Evolutionary conservation across 2,113 vertebrate genomes (phyloP).

Genomic region (Istiophorus platypterus): DNA sequence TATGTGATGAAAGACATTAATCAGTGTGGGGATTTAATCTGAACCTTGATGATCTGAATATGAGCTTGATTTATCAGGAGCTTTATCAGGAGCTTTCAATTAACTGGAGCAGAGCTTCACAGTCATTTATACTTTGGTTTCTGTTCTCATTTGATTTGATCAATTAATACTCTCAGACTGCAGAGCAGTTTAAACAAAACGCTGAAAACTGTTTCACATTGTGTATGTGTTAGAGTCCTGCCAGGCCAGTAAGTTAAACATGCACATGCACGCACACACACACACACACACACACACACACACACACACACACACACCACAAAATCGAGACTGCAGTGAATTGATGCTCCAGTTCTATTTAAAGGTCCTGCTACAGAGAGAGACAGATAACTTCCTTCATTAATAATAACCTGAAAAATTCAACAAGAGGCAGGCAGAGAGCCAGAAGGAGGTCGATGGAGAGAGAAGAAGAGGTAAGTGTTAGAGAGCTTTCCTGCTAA

Average conservation of each 20-base stretch:
- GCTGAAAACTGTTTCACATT: constrained; percentile 6
- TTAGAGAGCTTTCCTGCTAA: neutral
- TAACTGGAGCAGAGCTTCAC: constrained; percentile 21
- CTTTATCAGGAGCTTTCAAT: neutral
- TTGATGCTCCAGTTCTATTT: constrained; percentile 64
- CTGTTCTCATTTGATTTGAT: neutral
- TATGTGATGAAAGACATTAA: constrained; percentile 13
- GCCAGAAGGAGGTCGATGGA: constrained; percentile 12
- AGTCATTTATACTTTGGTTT: neutral
- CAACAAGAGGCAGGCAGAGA: constrained; percentile 48
- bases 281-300: constrained; percentile 1
- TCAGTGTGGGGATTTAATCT: constrained; percentile 8
- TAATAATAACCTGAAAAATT: constrained; percentile 70
- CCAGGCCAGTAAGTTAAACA: constrained; percentile 28
- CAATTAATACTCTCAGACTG: neutral
- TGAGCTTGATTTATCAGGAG: constrained; percentile 17
- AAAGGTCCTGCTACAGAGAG: constrained; percentile 52
- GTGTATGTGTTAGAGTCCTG: constrained; percentile 4
- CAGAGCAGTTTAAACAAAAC: neutral
- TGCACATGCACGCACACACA: neutral
- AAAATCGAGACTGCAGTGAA: constrained; percentile 39
- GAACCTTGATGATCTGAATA: constrained; percentile 14
- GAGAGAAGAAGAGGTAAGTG: neutral
- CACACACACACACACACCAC: neutral
- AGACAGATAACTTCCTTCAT: constrained; percentile 66